Conservation (phyloP, 2,113 vertebrate genomes). For the Caretta caretta region DNA sequence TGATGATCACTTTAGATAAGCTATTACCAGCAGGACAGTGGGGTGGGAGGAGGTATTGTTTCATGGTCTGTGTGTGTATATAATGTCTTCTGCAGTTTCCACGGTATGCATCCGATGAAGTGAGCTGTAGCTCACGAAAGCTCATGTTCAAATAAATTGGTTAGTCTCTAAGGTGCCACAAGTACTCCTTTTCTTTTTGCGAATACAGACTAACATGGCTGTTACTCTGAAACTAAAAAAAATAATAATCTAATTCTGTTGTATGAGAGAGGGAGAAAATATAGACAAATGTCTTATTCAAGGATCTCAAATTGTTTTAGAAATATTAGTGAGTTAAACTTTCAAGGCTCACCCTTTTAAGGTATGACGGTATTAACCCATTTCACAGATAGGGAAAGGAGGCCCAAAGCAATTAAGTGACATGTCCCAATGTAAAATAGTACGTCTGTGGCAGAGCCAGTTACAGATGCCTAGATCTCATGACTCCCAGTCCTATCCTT, state of each 20-base stretch:
- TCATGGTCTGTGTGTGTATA: no score
- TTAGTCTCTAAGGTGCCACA: no score
- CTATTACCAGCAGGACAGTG: no score
- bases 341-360: fast-evolving
- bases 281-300: not conserved
- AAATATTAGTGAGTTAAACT: not conserved
- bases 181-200: no score
- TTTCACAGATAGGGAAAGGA: not conserved
- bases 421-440: not conserved
- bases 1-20: no score
- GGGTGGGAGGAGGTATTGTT: no score
- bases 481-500: not conserved
- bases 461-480: not conserved
- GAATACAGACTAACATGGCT: no score
- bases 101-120: no score
- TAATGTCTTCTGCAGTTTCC: no score
- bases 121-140: no score
- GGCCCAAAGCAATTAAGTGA: not conserved
- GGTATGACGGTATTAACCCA: not conserved
- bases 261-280: not conserved
- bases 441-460: not conserved
- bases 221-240: not conserved
- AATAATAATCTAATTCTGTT: fast-evolving
- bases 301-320: not conserved
- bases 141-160: no score